Percentiles rank a stretch among this genome's conserved stretches.
These are phyloP conservation scores for Zhengitettix transpicula DNA, from an alignment of 2,888 invertebrate genomes.

Conservation along the genomic window DNA sequence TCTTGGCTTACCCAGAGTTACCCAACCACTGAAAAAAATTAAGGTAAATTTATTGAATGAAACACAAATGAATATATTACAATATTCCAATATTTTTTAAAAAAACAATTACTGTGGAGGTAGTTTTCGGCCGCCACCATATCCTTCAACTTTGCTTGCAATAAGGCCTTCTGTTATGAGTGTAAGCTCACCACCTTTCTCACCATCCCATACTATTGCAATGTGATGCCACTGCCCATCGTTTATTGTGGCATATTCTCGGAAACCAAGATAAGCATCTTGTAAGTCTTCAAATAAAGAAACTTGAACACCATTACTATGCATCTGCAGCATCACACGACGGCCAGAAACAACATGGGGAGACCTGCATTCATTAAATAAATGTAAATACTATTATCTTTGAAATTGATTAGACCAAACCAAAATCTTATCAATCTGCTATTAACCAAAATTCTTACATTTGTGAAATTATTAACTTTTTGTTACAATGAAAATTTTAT, in stretches of 20 bases:
- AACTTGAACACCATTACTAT: constrained; percentile 83
- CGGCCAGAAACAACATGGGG: constrained; percentile 61
- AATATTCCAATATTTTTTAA: not conserved
- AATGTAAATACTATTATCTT: not conserved
- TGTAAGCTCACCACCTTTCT: constrained; percentile 67
- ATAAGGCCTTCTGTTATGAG: constrained; percentile 91
- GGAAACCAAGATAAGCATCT: constrained; percentile 78
- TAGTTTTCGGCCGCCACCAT: constrained; percentile 63
- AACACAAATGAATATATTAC: not conserved
- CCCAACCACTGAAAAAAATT: constrained; percentile 57
- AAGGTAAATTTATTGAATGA: not conserved
- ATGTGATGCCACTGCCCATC: constrained; percentile 96
- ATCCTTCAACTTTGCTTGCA: constrained; percentile 80
- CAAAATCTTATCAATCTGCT: too few species aligned
- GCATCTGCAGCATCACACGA: constrained; percentile 74
- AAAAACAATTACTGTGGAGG: constrained; percentile 58
- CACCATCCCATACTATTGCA: constrained; percentile 86
- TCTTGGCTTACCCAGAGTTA: constrained; percentile 78
- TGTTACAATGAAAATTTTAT: too few species aligned
- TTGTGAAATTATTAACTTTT: too few species aligned
- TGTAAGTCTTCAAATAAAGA: constrained; percentile 76
- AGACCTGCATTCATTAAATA: constrained; percentile 35
- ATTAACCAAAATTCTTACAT: too few species aligned
- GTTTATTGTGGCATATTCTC: constrained; percentile 82
- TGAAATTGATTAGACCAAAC: too few species aligned